Conservation (phyloP, 1,140 invertebrate genomes). For the Stegodyphus mimosarum region DNA sequence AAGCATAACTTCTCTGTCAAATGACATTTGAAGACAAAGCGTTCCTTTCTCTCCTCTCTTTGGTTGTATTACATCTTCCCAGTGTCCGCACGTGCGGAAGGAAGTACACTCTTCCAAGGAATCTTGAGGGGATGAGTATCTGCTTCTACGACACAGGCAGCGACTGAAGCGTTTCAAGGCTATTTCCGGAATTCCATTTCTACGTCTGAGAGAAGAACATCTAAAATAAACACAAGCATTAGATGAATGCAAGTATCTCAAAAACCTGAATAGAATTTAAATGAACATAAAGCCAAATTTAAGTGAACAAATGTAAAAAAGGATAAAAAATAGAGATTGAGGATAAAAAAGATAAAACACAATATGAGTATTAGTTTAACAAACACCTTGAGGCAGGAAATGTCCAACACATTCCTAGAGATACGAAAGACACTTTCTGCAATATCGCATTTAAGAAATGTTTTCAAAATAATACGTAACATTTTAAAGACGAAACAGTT, state of each 20-base stretch:
- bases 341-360: background rate
- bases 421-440: too few species aligned
- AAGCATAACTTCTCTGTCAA: conserved; percentile 31
- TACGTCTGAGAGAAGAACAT: background rate
- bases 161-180: background rate
- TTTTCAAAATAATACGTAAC: too few species aligned
- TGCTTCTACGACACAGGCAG: background rate
- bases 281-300: background rate
- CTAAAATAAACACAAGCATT: background rate
- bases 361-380: too few species aligned
- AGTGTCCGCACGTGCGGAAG: background rate
- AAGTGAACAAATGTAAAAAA: background rate
- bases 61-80: background rate
- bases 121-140: conserved; percentile 9
- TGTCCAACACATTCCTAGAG: too few species aligned
- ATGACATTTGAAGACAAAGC: conserved; percentile 34
- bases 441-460: too few species aligned
- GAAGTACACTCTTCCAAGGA: background rate
- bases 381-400: too few species aligned
- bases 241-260: background rate
- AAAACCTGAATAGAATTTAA: background rate
- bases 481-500: too few species aligned
- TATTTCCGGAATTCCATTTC: background rate
- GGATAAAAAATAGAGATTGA: background rate
- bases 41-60: background rate